Percentiles rank a stretch among this genome's conserved stretches.
Conservation (phyloP, 2,888 invertebrate species). For the Clitarchus hookeri region DNA sequence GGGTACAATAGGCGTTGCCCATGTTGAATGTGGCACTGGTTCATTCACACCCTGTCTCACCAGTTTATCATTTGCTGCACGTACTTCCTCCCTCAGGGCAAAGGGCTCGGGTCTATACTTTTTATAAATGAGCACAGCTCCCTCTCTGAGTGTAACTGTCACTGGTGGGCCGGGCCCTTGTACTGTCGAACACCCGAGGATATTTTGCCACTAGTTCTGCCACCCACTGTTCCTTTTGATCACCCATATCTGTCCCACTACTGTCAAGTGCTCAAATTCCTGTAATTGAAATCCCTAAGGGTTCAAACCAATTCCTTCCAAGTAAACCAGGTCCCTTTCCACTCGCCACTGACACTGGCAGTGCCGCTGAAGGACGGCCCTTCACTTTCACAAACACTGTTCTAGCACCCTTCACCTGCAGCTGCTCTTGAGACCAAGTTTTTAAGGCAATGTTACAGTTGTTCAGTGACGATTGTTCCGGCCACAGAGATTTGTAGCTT, state of each 20-base stretch:
- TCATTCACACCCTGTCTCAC: neutral
- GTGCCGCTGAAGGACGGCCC: neutral
- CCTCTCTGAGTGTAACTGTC: neutral
- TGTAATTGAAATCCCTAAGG: neutral
- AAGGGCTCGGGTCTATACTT: too few species aligned
- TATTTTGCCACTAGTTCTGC: neutral
- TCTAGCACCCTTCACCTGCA: neutral
- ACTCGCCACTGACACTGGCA: neutral
- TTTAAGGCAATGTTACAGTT: neutral
- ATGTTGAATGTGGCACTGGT: neutral
- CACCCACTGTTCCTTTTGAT: neutral
- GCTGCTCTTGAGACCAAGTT: neutral
- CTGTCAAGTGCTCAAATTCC: neutral
- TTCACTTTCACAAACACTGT: neutral
- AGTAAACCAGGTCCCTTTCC: neutral
- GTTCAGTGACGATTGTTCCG: neutral
- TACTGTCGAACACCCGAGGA: neutral
- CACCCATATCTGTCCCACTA: neutral
- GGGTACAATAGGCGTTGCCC: neutral
- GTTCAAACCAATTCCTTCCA: neutral
- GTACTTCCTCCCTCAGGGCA: neutral
- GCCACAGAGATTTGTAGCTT: neutral
- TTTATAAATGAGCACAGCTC: neutral
- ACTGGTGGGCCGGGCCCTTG: neutral
- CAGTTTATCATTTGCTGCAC: neutral